These are phyloP conservation scores for Carposina sasakii DNA, from an alignment of 1,140 invertebrate genomes.

Conservation along the genomic window DNA sequence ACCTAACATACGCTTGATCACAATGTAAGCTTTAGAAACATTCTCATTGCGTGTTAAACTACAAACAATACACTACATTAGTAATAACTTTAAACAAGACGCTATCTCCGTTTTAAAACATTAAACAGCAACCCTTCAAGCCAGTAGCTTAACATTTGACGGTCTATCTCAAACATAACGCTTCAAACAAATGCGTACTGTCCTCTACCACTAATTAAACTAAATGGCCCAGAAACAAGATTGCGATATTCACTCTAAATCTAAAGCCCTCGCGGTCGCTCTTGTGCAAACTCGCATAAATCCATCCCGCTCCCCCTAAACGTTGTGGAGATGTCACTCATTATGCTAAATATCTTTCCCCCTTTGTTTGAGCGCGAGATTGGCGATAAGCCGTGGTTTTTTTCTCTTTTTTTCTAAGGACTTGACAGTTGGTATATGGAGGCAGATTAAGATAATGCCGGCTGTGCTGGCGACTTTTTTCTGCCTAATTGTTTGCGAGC, in stretches of 20 bases:
- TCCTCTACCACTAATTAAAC: conserved; percentile 67
- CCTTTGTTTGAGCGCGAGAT: conserved; percentile 60
- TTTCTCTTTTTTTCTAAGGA: conserved; percentile 39
- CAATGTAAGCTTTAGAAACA: no score
- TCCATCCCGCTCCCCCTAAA: conserved; percentile 52
- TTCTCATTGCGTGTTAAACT: no score
- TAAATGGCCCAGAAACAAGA: conserved; percentile 70
- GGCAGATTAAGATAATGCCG: conserved; percentile 56
- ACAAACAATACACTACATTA: no score
- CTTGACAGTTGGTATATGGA: conserved; percentile 71
- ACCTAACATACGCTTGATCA: no score
- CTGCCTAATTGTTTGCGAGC: conserved; percentile 38
- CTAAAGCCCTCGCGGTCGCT: conserved; percentile 26
- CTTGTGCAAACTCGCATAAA: conserved; percentile 3
- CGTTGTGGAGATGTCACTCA: conserved; percentile 62
- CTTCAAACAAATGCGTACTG: conserved; percentile 49
- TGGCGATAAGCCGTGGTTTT: conserved; percentile 41
- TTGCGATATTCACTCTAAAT: conserved; percentile 63
- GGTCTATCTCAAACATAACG: conserved; percentile 54
- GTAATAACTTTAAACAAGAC: no score
- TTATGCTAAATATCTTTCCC: conserved; percentile 68
- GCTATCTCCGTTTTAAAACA: no score
- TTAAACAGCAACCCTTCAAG: no score
- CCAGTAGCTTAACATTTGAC: conserved; percentile 46
- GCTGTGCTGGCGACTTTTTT: conserved; percentile 39